phyloP scores from a whole-genome alignment of 2,113 vertebrate genomes.

The Saimiri boliviensis region DNA sequence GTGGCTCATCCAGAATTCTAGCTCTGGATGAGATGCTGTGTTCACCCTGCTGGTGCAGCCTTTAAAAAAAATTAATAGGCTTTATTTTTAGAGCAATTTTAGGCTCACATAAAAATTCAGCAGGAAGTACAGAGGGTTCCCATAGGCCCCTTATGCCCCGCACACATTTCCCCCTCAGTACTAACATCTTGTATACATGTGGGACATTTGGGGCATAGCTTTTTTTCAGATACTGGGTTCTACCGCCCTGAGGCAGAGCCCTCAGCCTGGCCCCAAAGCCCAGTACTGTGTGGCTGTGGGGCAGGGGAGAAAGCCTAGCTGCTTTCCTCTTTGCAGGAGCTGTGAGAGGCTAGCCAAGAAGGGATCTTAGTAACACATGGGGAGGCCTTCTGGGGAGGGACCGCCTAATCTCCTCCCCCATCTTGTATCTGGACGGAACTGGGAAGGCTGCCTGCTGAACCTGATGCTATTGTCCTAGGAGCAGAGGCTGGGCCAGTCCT shows the following conservation, averaged over 20 bases:
- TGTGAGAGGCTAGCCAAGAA: neutral
- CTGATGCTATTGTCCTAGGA: neutral
- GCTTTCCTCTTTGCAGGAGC: neutral
- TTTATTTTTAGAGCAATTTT: slow-evolving; percentile 10
- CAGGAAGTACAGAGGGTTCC: neutral
- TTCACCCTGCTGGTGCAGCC: neutral
- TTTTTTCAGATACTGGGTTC: neutral
- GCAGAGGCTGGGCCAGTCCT: neutral
- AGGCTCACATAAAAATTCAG: neutral
- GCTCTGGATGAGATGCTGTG: neutral
- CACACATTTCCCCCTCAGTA: no score
- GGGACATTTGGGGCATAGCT: neutral
- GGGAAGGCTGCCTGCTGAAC: slow-evolving; percentile 26
- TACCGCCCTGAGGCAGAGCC: neutral
- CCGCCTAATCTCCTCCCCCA: neutral
- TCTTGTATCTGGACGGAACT: neutral
- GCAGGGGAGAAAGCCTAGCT: neutral
- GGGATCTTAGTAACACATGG: neutral
- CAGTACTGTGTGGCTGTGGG: neutral
- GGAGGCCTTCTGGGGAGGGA: neutral
- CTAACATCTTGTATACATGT: neutral
- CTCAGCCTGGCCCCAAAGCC: neutral
- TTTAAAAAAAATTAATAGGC: neutral
- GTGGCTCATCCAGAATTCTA: neutral
- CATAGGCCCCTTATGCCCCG: neutral